Evolutionary conservation across 2,888 invertebrate species (phyloP), one percentile per base, ranked within the genome.

Genomic region (Altica lythri): DNA sequence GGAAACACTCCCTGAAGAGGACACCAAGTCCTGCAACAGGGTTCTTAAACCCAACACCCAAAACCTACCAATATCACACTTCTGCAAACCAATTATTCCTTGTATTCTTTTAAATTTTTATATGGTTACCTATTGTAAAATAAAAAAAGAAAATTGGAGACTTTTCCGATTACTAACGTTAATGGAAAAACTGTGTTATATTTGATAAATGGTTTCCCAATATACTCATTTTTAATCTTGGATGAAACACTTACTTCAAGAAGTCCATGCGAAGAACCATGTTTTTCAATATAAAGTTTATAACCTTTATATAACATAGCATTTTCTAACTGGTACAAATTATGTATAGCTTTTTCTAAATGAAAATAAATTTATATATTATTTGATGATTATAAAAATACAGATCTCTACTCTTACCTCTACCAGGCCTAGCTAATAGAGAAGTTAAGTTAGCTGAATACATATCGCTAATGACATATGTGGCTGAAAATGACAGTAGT

Each of bases 361-460:
- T 71, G 9, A 40, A 6, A 1, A 12, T 32, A 10, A 8, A 13
- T 34, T 2, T 34, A 30, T 34, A 34, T 2, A 34, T 35, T 14
- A 35, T 35, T 9, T 1, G 8, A 9, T 35, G 35, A 1, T 35
- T 35, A 12, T 27, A 6, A 30, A 6, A 30, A n/a, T 3, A 30
- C 3, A 30, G 3, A 30, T 40, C 19, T 12, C 18, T 5, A 17
- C 13, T 29, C 18, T 6, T 66, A 78, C 80, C 80, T 65, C 85
- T 79, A 0, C 87, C 86, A 2, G 89, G 89, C 43, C 84, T 79
- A 0, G 89, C 89, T 52, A 89, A 79, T 16, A 89, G 77, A 2
- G 89, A 89, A 6, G 89, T 89, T 57, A 89, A 73, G 72, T 88
- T 89, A 0, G 89, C 89, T 0, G 89, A 88, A 71, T 89, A 89